Conservation (phyloP, 37 sponge, comb jelly and placozoan genomes). For the Agelas oroides region DNA sequence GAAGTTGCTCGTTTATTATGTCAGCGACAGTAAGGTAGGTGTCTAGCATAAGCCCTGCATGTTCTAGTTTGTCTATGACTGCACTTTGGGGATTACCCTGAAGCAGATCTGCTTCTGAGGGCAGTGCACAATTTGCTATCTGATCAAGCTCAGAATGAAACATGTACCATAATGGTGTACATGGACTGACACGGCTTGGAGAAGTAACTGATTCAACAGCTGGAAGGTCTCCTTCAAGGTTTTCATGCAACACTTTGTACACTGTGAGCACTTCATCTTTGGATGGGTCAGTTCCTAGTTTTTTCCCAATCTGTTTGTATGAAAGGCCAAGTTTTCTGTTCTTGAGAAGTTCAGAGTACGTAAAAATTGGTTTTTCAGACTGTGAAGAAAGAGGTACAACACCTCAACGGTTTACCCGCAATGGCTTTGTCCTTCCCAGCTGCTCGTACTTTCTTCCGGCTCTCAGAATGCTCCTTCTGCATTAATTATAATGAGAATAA, state of each 20-base stretch:
- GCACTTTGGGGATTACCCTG: neutral
- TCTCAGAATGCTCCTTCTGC: too few species aligned
- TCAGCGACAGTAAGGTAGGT: neutral
- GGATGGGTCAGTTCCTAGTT: slow-evolving; percentile 5
- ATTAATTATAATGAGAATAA: too few species aligned
- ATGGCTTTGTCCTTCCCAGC: too few species aligned
- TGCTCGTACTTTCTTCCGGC: too few species aligned
- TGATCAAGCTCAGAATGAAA: neutral
- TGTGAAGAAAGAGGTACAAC: neutral
- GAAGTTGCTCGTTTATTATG: neutral
- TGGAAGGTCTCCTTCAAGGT: neutral
- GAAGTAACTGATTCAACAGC: neutral
- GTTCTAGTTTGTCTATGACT: too few species aligned
- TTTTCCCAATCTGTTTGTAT: slow-evolving; percentile 2
- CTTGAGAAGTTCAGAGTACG: neutral
- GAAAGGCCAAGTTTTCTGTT: neutral
- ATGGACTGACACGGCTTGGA: neutral
- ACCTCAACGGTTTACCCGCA: too few species aligned
- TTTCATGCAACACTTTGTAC: neutral
- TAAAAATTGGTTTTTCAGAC: neutral
- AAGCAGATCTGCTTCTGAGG: neutral
- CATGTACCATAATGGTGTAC: slow-evolving; percentile 5
- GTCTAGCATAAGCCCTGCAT: neutral
- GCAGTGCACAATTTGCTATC: neutral
- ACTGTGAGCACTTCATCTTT: slow-evolving; percentile 11